Base-by-base conservation (phyloP, 2,113 vertebrate species). In the Hemiprocne comata region DNA sequence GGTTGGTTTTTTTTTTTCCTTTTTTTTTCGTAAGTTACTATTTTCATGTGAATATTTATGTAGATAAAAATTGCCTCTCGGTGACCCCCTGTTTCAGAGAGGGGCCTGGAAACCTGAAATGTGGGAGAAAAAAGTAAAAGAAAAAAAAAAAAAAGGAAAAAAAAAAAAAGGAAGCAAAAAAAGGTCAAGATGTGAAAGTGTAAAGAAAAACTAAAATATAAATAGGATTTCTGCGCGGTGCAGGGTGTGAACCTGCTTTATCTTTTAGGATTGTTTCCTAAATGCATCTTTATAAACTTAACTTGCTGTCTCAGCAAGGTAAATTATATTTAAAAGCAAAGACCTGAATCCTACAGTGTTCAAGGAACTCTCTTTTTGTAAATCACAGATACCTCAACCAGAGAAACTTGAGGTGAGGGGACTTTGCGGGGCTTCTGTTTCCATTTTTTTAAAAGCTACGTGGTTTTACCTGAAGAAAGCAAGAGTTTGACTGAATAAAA, bases 11-110 rank as follows among this genome's bases (percentile, higher is more conserved):
- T 97, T 98, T 98, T 98, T 98, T 97, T 95, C 86, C 95, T 91
- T 98, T 99, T 21, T 95, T 98, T 99, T 99, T 98, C 99, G 98
- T 99, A 99, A 99, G 98, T 99, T 99, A 99, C 99, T 99, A 98
- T 98, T 99, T 98, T 98, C 98, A 97, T 98, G 98, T 98, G 98
- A 98, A 98, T 98, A 98, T 98, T 98, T 98, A 98, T 98, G 98
- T 98, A 98, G 98, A 98, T 98, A 98, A 96, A 98, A 98, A 86
- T 97, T 95, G 95, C 97, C 97, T 97, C 98, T 97, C 89, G 91
- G 96, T 86, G 95, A 93, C 96, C 64, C 23, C 50, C 11, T 50
- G 50, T 48, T 96, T 96, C 76, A 60, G 84, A 81, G 94, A 95
- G 97, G 97, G 96, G 96, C 84, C 95, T 92, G 95, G 96, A 97